Evolutionary conservation across 2,888 invertebrate species (phyloP), one percentile per base, ranked within the genome.

Genomic region (Drosophila pseudotakahashii): DNA sequence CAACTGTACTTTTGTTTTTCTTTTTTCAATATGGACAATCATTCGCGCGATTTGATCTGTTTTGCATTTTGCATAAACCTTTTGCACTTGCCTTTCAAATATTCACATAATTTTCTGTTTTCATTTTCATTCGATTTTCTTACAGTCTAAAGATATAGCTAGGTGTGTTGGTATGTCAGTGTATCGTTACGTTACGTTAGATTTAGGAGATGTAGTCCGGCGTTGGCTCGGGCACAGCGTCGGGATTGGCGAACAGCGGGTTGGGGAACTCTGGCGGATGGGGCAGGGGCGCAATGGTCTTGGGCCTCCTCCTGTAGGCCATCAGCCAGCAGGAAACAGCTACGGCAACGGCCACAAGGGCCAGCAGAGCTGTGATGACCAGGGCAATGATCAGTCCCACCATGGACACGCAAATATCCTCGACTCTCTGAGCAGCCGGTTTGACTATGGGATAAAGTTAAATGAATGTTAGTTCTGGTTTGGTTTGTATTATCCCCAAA

Each of bases 181-280:
- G 61, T 81, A 58, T 64, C 53, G 57, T 75, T 63, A 70, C 71
- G 41, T 36, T 62, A 53, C 58, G 59, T 75, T 30, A 30, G 7
- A 7, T 30, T 87, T 90, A 94, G 90, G 94, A 94, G 92, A 94
- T 94, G 93, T 96, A 96, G 93, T 96, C 96, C 73, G 96, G 96
- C 87, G 96, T 95, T 79, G 96, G 96, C 92, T 96, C 96, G 74
- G 96, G 95, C 90, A 96, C 94, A 70, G 96, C 95, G 92, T 96
- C 96, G 63, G 95, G 95, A 78, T 96, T 96, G 76, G 96, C 95
- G 93, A 98, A 98, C 90, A 98, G 94, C 82, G 98, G 98, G 93
- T 98, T 98, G 68, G 98, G 98, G 93, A 98, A 98, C 93, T 98
- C 98, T 76, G 98, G 97, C 80, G 98, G 98, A 93, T 98, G 98